Base-by-base conservation (phyloP, 64 coral and sea anemone genomes). In the Pachyseris speciosa region DNA sequence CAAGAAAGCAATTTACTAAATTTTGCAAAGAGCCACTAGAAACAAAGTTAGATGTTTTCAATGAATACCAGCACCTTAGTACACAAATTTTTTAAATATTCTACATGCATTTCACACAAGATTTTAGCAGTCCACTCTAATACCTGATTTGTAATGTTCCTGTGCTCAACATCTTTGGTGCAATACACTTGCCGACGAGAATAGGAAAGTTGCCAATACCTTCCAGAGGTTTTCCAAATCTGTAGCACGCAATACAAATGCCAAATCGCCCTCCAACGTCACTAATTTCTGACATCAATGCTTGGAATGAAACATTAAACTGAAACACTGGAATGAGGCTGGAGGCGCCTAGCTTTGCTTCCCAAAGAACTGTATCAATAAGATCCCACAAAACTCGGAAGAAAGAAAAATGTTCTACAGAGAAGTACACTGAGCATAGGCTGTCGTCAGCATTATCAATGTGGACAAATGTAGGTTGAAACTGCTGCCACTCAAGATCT, bases 141-240 rank as follows among this genome's bases (percentile, higher is more conserved):
- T 92, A 98, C 96, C 96, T 98, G 77, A 98, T 98, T 8, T 86
- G 40, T 19, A 98, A 67, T 7, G 67, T 87, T 34, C 96, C 96
- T 72, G 90, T 95, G 48, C 55, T 86, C 36, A 98, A 60, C 96
- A 98, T 93, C 63, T 92, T 92, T 16, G 93, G 93, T 45, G 93
- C 70, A 57, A 92, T 90, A 19, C 75, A 79, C 27, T 57, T 81
- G n/a, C 96, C 96, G 15, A 98, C 74, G 20, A 83, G 43, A 69
- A 95, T 72, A 28, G 96, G 96, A 51, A 95, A 98, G 78, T 98
- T 95, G 5, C 96, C 96, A 65, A 98, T 86, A 6, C 86, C 93
- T 53, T 98, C 96, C 2, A 95, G 44, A 64, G 89, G 85, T 34
- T 84, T 95, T 4, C 89, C 96, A 85, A 92, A 92, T 67, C 89